Conservation (phyloP, 1,140 invertebrate species). For the Drosophila ananassae region DNA sequence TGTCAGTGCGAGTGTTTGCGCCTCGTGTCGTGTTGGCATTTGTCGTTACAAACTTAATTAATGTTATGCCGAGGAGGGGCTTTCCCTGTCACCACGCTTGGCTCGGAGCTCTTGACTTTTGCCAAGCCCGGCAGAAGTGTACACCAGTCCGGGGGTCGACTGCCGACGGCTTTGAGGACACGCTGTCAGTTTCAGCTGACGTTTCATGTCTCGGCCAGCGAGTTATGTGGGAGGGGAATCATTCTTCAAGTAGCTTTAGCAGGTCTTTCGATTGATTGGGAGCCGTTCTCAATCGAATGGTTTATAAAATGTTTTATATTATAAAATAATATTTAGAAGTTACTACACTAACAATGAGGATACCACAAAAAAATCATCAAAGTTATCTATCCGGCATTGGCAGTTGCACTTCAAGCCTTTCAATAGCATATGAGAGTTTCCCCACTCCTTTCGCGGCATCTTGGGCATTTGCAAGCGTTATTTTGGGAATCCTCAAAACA, state of each 20-base stretch:
- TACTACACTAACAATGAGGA: too few relatives aligned
- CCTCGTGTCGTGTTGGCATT: conserved; percentile 69
- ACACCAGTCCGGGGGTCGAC: conserved; percentile 3
- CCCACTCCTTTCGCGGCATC: not conserved
- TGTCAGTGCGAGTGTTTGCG: conserved; percentile 36
- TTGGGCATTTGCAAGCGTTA: conserved; percentile 21
- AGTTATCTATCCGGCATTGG: too few relatives aligned
- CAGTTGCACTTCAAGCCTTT: not conserved
- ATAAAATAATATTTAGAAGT: too few relatives aligned
- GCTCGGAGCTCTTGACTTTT: conserved; percentile 59
- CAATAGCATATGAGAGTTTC: not conserved
- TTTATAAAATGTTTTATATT: not conserved
- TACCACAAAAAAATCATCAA: too few relatives aligned
- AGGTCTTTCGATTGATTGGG: conserved; percentile 25
- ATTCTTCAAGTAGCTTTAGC: not conserved
- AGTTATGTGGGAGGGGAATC: not conserved
- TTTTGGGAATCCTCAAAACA: conserved; percentile 23
- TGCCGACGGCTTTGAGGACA: conserved; percentile 34
- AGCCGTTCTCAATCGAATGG: not conserved
- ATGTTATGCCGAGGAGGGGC: conserved; percentile 50
- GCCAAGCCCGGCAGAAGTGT: conserved; percentile 39
- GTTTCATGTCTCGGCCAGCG: conserved; percentile 29
- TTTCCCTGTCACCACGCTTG: not conserved
- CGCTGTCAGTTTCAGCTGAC: conserved; percentile 60
- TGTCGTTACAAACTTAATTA: conserved; percentile 77